These are phyloP conservation scores for Hedya salicella DNA, from an alignment of 2,888 invertebrate genomes.

Conservation along the genomic window DNA sequence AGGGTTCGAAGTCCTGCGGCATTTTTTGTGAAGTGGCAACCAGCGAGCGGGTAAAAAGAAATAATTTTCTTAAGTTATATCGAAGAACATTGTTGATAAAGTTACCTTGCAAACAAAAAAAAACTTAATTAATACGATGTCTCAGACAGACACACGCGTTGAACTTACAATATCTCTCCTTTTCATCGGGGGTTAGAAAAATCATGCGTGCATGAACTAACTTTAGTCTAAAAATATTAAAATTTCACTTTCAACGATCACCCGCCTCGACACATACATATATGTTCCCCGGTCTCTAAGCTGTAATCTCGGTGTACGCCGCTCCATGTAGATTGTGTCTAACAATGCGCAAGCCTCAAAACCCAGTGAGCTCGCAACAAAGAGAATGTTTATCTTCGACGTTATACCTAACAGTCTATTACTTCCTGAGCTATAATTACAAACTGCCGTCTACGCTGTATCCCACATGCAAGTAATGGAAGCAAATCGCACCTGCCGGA, in stretches of 20 bases:
- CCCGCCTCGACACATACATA: not conserved
- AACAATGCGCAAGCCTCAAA: constrained; percentile 7
- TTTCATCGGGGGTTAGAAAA: too few species aligned
- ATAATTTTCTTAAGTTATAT: too few species aligned
- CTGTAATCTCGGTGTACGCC: not conserved
- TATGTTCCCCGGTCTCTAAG: not conserved
- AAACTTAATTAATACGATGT: too few species aligned
- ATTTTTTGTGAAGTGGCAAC: too few species aligned
- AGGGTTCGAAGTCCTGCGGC: too few species aligned
- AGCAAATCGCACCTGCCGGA: constrained; percentile 28
- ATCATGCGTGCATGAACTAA: too few species aligned
- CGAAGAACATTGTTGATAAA: too few species aligned
- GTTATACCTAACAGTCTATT: constrained; percentile 22
- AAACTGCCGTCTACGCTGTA: constrained; percentile 21
- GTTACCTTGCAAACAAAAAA: too few species aligned
- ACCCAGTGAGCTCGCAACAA: not conserved
- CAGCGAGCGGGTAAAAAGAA: too few species aligned
- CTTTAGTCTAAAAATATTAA: too few species aligned
- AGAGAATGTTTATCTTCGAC: constrained; percentile 19
- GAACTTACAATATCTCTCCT: too few species aligned
- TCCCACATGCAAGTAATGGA: constrained; percentile 24
- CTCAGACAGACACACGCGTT: too few species aligned
- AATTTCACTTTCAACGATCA: not conserved
- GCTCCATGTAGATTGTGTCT: constrained; percentile 2
- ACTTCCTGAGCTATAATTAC: constrained; percentile 25